Evolutionary conservation across 2,797 vertebrate species (phyloP), one percentile per base, ranked within the genome.

Genomic region (Delichon dasypus): DNA sequence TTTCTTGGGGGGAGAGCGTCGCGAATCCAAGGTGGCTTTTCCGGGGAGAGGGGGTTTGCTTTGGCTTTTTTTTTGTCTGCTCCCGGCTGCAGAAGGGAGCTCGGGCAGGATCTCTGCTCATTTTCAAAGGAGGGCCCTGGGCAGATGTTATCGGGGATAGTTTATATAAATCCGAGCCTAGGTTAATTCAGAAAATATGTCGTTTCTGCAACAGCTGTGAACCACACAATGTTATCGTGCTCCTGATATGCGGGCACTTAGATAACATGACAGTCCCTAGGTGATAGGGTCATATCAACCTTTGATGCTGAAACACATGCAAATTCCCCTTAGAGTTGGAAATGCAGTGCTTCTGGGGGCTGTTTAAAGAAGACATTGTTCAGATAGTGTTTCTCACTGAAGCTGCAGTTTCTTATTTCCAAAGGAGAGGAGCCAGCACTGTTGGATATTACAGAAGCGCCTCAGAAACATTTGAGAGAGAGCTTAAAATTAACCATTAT

Each of bases 261-360:
- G 91, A 94, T 94, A 95, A 91, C 83, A 17, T 64, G 94, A 82
- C 94, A 93, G 90, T 93, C 88, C 72, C 88, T 90, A 40, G 93
- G 83, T 93, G 94, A 95, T 68, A 68, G 67, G 66, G 84, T 88
- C 42, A 48, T 61, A 86, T 58, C 85, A 71, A 72, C 51, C 91
- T 96, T 95, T 96, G 93, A 93, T 93, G 93, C 91, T 64, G 81
- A 92, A 93, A 91, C 89, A 81, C 89, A 90, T 93, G 88, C 89
- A 93, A 93, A 97, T 92, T 95, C 91, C 85, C 78, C 47, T 93
- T 84, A 44, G 95, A 89, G 73, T 11, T 91, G 93, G 92, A 83
- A 89, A 95, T 90, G 84, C 50, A 36, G 80, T 27, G 89, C 89
- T 94, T 89, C 92, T 88, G 68, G 81, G 87, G 54, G 32, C 91